phyloP scores from a whole-genome alignment of 92 coral and sea anemone species.

The Montipora capitata region DNA sequence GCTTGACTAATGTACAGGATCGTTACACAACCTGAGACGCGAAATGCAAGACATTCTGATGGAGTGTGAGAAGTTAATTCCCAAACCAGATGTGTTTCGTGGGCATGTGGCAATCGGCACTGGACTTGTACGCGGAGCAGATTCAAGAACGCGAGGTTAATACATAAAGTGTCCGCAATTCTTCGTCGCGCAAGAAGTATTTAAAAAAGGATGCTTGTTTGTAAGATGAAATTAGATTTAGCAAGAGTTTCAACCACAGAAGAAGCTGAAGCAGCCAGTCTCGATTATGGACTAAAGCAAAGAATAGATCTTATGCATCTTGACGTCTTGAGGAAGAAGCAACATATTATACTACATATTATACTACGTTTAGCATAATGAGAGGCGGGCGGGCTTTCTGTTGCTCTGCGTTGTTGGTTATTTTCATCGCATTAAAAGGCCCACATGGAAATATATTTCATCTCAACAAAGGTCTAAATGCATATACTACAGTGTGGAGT shows the following conservation, averaged over 20 bases:
- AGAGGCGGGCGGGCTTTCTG: no score
- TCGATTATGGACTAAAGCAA: constrained; percentile 25
- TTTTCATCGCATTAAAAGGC: no score
- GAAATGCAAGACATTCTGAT: background rate
- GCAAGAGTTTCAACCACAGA: constrained; percentile 53
- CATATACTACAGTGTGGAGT: no score
- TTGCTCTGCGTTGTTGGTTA: no score
- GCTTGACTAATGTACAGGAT: constrained; percentile 37
- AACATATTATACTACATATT: no score
- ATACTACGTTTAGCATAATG: no score
- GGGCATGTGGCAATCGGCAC: background rate
- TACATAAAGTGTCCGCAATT: no score
- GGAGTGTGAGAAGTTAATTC: background rate
- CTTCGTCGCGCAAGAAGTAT: background rate
- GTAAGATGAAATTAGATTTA: constrained; percentile 47
- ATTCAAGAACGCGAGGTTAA: no score
- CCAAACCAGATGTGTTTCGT: background rate
- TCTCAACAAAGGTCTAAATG: no score
- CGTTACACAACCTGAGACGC: constrained; percentile 4
- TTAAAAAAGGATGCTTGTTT: constrained; percentile 38
- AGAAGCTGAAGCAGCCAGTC: constrained; percentile 52
- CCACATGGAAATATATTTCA: no score
- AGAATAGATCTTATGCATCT: constrained; percentile 23
- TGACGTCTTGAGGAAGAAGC: constrained; percentile 64
- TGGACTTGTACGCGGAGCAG: no score